phyloP scores from a whole-genome alignment of 2,888 invertebrate genomes.

The Lasioglossum oenotherae region DNA sequence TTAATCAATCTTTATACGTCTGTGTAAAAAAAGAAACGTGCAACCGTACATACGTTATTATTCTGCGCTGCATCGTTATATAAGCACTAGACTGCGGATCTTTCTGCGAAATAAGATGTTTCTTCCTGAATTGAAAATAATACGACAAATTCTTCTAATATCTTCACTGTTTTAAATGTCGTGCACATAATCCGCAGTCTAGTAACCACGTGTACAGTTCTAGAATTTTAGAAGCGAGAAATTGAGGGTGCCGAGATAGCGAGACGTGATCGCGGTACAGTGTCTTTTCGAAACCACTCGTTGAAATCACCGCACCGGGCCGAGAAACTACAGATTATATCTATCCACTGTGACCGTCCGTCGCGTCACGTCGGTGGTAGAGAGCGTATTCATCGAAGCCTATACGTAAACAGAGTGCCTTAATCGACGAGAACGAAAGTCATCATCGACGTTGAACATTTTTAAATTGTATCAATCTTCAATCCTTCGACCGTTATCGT shows the following conservation, averaged over 20 bases:
- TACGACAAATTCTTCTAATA: too few relatives aligned
- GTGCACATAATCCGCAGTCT: too few relatives aligned
- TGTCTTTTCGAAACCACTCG: slow-evolving; percentile 23
- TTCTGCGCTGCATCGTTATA: not conserved
- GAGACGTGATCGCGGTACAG: slow-evolving; percentile 3
- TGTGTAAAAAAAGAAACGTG: not conserved
- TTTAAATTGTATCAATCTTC: slow-evolving; percentile 1
- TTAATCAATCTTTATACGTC: too few relatives aligned
- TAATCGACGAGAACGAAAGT: slow-evolving; percentile 5
- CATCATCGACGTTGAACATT: not conserved
- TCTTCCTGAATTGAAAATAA: too few relatives aligned
- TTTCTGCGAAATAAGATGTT: too few relatives aligned
- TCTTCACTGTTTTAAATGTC: too few relatives aligned
- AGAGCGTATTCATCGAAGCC: not conserved
- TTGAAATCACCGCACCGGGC: slow-evolving; percentile 1
- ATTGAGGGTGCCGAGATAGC: not conserved
- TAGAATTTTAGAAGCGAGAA: not conserved
- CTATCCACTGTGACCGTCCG: not conserved
- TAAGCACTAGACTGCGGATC: not conserved
- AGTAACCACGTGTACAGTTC: not conserved
- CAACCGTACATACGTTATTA: not conserved
- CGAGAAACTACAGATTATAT: not conserved
- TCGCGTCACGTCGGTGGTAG: not conserved
- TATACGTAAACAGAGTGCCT: slow-evolving; percentile 11
- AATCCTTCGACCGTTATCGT: slow-evolving; percentile 11